Evolutionary conservation across 2,797 vertebrate species (phyloP), one percentile per base, ranked within the genome.

Genomic region (Danio kyathit): DNA sequence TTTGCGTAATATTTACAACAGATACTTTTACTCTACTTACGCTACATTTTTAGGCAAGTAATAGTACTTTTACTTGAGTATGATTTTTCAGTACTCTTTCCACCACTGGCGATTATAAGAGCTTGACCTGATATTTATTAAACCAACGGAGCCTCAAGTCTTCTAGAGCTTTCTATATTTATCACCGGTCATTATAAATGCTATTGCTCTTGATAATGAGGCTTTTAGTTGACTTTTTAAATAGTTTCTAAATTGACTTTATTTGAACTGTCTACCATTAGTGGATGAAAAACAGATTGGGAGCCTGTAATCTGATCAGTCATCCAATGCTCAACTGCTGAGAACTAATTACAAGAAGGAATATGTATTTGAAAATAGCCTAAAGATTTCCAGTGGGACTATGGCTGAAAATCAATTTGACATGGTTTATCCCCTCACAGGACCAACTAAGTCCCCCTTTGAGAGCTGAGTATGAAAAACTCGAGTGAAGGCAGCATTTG

Each of bases 361-460:
- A 56, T 64, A 29, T 79, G 66, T 73, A 46, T 73, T 74, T 80
- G 19, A 80, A 74, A 80, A 80, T 56, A 80, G 59, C 60, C 69
- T 66, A 5, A n/a, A 65, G 70, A 74, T 80, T 65, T 74, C 78
- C 60, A 16, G 14, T 17, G 60, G 17, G 60, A 80, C 19, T 19
- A 12, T 40, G 61, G 76, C 41, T 19, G 79, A 73, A 29, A 65
- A 70, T 52, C 71, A 80, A 59, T 83, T 63, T 79, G 76, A 67
- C 54, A 19, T 74, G 11, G 60, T 64, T 66, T 71, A 44, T 84
- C 46, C 41, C 46, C 65, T 76, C 46, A 65, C 78, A 74, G 51
- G 29, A 29, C 29, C 29, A 3, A 40, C 19, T 13, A n/a, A 40
- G 29, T 41, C 12, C 19, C 67, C 19, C 21, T 73, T 60, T 73